Evolutionary conservation across 2,888 invertebrate genomes (phyloP).

Genomic region (Cephus pulcher): DNA sequence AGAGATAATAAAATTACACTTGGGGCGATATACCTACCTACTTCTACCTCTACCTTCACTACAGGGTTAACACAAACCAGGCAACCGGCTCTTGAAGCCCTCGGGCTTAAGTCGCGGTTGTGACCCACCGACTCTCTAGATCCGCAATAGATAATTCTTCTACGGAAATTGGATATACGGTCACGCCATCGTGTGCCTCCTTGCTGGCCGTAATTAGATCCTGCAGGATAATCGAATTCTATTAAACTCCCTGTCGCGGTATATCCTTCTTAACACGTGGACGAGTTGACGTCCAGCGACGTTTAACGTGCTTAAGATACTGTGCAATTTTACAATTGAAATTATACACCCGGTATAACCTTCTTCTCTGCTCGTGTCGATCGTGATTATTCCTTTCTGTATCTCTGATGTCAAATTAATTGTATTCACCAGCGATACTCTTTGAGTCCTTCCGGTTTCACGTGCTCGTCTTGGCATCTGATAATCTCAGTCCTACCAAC

Average conservation of each 20-base stretch:
- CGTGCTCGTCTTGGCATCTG: too few relatives aligned
- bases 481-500: too few relatives aligned
- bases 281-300: too few relatives aligned
- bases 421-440: too few relatives aligned
- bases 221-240: slow-evolving; percentile 50
- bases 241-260: slow-evolving; percentile 36
- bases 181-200: slow-evolving; percentile 32
- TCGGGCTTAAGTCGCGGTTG: slow-evolving; percentile 49
- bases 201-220: slow-evolving; percentile 44
- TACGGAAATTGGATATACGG: slow-evolving; percentile 58
- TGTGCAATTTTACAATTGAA: too few relatives aligned
- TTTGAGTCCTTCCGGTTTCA: too few relatives aligned
- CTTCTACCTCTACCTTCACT: neutral
- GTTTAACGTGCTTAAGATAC: too few relatives aligned
- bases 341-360: too few relatives aligned
- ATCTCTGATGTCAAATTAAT: too few relatives aligned
- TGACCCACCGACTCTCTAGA: slow-evolving; percentile 32
- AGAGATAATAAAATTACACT: slow-evolving; percentile 52
- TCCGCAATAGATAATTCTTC: slow-evolving; percentile 50
- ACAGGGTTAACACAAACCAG: neutral
- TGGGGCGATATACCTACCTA: slow-evolving; percentile 34
- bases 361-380: too few relatives aligned
- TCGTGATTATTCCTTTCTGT: too few relatives aligned
- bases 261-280: too few relatives aligned
- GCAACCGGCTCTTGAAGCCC: neutral